phyloP scores from a whole-genome alignment of 2,797 vertebrate genomes.

The Epinephelus coioides region DNA sequence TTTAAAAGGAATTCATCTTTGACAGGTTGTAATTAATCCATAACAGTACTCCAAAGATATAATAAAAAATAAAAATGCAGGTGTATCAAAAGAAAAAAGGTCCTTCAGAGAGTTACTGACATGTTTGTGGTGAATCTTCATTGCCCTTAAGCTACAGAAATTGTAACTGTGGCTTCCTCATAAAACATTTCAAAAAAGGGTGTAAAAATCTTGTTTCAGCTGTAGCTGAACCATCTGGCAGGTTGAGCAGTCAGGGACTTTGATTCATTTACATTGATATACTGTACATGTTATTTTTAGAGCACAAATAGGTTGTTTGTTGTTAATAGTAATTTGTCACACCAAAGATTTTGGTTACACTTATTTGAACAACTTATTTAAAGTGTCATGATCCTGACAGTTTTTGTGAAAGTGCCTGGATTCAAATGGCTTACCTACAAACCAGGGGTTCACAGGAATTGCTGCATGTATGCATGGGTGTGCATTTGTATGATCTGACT shows the following conservation, averaged over 20 bases:
- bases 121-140: not conserved
- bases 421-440: too few relatives aligned
- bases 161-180: not conserved
- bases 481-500: too few relatives aligned
- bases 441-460: too few relatives aligned
- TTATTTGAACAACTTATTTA: too few relatives aligned
- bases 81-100: slow-evolving; percentile 1
- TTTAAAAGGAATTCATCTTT: slow-evolving; percentile 18
- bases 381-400: too few relatives aligned
- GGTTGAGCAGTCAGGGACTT: not conserved
- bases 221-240: not conserved
- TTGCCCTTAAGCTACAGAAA: not conserved
- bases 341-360: too few relatives aligned
- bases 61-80: not conserved
- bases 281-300: too few relatives aligned
- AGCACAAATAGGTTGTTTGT: too few relatives aligned
- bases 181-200: not conserved
- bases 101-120: not conserved
- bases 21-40: slow-evolving; percentile 41
- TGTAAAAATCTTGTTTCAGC: not conserved
- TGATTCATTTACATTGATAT: not conserved
- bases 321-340: too few relatives aligned
- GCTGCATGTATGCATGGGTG: too few relatives aligned
- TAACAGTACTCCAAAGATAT: not conserved
- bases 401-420: too few relatives aligned